Evolutionary conservation across 2,888 invertebrate genomes (phyloP).

Genomic region (Cheilosia grossa): DNA sequence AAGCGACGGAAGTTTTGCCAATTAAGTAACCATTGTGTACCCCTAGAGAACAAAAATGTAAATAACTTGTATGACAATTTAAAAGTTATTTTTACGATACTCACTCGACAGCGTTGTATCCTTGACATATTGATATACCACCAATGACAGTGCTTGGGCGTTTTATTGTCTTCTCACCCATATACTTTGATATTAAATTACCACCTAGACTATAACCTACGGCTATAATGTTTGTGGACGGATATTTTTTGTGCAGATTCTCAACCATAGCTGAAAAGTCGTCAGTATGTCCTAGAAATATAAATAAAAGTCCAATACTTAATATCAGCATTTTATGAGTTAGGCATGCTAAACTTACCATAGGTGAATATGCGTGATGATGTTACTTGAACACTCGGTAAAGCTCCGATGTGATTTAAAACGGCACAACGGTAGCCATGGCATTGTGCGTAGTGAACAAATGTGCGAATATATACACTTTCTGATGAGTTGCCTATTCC

Average conservation of each 20-base stretch:
- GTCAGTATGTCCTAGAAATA: slow-evolving; percentile 91
- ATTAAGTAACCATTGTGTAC: slow-evolving; percentile 90
- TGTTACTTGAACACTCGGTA: slow-evolving; percentile 92
- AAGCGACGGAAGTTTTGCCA: slow-evolving; percentile 96
- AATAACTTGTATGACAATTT: background rate
- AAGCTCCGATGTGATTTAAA: slow-evolving; percentile 96
- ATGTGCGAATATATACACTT: slow-evolving; percentile 96
- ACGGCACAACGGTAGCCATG: slow-evolving; percentile 96
- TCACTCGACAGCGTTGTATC: slow-evolving; percentile 95
- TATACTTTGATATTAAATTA: slow-evolving; percentile 95
- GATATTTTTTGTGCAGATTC: slow-evolving; percentile 89
- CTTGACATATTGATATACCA: slow-evolving; percentile 96
- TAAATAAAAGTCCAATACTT: background rate
- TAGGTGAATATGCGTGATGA: slow-evolving; percentile 95
- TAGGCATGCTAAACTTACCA: slow-evolving; percentile 85
- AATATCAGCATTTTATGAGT: background rate
- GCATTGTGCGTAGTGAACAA: slow-evolving; percentile 95
- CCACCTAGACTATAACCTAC: slow-evolving; percentile 97
- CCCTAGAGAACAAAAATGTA: slow-evolving; percentile 84
- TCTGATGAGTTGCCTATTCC: slow-evolving; percentile 98
- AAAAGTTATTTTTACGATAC: slow-evolving; percentile 80
- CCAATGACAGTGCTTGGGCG: slow-evolving; percentile 90
- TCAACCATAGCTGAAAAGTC: slow-evolving; percentile 94
- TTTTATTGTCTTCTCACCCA: slow-evolving; percentile 89
- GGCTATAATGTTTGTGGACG: slow-evolving; percentile 90